These are phyloP conservation scores for Caracal caracal DNA, from an alignment of 2,113 vertebrate species.

Conservation along the genomic window DNA sequence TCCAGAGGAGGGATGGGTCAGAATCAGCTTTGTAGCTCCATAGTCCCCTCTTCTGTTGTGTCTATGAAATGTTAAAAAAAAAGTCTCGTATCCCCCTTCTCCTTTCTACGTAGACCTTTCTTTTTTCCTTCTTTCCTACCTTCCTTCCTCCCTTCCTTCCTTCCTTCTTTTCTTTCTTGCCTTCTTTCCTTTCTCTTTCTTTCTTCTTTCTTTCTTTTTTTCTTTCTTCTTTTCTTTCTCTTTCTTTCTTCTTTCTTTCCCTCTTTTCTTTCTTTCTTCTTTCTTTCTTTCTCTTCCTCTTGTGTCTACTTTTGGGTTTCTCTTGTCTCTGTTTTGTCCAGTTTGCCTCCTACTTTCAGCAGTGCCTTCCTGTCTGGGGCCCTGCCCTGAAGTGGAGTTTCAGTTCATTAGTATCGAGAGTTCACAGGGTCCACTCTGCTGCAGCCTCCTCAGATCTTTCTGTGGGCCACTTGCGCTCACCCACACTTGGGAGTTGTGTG, in stretches of 20 bases:
- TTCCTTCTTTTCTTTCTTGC: neutral
- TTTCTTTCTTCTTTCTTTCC: rapidly evolving
- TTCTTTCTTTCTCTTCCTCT: neutral
- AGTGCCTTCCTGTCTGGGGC: neutral
- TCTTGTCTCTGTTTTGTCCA: neutral
- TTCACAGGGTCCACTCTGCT: no score
- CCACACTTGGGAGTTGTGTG: rapidly evolving
- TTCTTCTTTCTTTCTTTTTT: neutral
- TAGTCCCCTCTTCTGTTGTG: neutral
- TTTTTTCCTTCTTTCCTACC: no score
- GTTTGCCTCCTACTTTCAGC: neutral
- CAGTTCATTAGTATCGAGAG: neutral
- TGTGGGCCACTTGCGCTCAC: rapidly evolving
- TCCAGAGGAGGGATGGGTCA: neutral
- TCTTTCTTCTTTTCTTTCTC: neutral
- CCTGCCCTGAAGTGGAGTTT: neutral
- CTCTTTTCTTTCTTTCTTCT: rapidly evolving
- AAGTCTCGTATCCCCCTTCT: neutral
- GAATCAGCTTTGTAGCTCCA: neutral
- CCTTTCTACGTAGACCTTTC: neutral
- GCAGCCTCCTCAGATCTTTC: neutral
- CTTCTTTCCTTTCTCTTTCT: neutral
- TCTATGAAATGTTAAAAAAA: neutral
- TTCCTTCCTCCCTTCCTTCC: rapidly evolving
- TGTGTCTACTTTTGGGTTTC: neutral